Evolutionary conservation across 2,797 vertebrate genomes (phyloP).

Genomic region (Macropus fuliginosus): DNA sequence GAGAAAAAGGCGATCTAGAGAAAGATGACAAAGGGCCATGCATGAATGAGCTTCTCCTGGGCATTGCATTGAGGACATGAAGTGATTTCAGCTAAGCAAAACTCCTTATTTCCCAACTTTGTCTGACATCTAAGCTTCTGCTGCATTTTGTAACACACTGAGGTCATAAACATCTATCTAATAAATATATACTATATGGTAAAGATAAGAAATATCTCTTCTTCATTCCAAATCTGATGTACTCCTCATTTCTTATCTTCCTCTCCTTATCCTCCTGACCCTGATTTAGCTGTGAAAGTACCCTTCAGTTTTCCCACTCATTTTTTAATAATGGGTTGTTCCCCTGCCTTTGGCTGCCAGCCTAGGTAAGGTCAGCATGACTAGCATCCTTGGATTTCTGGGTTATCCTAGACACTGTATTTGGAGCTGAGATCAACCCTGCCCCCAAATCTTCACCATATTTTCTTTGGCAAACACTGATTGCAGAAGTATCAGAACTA

Average conservation of each 20-base stretch:
- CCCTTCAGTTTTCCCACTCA: no score
- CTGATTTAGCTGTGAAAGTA: no score
- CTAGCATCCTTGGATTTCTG: not conserved
- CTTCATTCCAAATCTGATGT: no score
- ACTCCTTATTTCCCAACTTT: not conserved
- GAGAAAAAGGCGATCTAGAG: no score
- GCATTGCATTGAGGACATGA: not conserved
- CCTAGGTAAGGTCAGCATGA: not conserved
- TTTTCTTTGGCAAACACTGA: not conserved
- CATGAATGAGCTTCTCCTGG: not conserved
- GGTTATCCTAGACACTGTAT: not conserved
- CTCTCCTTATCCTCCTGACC: no score
- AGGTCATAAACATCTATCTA: not conserved
- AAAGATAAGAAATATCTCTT: no score
- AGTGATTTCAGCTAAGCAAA: not conserved
- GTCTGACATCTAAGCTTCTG: not conserved
- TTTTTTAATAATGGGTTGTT: no score
- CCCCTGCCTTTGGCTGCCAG: not conserved
- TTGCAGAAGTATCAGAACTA: constrained; percentile 43
- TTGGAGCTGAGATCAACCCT: constrained; percentile 9
- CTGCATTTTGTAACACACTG: not conserved
- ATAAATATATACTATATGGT: not conserved
- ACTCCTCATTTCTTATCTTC: no score
- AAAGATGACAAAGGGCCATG: not conserved
- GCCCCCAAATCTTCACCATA: not conserved